A percentile compares a stretch with the other conserved stretches of the same genome.
Conservation (phyloP, 2,888 invertebrate genomes). For the Diloba caeruleocephala region DNA sequence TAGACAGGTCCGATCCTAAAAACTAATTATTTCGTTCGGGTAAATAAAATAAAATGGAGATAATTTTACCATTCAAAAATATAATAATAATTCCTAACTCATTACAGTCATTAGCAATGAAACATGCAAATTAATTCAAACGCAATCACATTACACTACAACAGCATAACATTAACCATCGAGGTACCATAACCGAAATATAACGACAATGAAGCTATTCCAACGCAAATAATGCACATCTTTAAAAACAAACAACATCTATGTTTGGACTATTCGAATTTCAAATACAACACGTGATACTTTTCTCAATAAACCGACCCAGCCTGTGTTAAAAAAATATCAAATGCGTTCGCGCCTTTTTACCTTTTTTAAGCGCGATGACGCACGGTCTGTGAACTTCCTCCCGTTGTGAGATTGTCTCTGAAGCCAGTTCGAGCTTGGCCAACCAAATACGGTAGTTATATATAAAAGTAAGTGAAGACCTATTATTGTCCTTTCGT, state of each 20-base stretch:
- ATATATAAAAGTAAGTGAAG: slow-evolving; percentile 49
- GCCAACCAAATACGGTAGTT: slow-evolving; percentile 56
- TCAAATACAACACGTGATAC: slow-evolving; percentile 58
- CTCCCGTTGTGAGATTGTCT: slow-evolving; percentile 84
- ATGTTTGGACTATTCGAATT: slow-evolving; percentile 49
- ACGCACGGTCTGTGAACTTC: slow-evolving; percentile 87
- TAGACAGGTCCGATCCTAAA: too few relatives aligned
- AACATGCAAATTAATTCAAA: slow-evolving; percentile 23
- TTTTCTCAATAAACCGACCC: slow-evolving; percentile 55
- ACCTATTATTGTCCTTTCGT: slow-evolving; percentile 49
- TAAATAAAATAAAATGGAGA: too few relatives aligned
- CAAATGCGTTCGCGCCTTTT: slow-evolving; percentile 63
- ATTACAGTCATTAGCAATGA: not conserved
- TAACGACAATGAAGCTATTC: slow-evolving; percentile 20
- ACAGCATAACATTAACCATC: slow-evolving; percentile 16
- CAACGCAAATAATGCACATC: slow-evolving; percentile 38
- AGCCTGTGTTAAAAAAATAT: slow-evolving; percentile 61
- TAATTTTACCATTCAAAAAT: too few relatives aligned
- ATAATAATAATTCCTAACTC: too few relatives aligned
- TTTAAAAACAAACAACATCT: slow-evolving; percentile 48
- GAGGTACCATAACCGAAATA: slow-evolving; percentile 24
- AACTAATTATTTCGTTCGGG: too few relatives aligned
- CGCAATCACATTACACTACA: slow-evolving; percentile 4
- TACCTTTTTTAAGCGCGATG: slow-evolving; percentile 71
- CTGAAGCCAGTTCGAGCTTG: slow-evolving; percentile 51